Conservation (phyloP, 2,888 invertebrate genomes). For the Tipula confusa region DNA sequence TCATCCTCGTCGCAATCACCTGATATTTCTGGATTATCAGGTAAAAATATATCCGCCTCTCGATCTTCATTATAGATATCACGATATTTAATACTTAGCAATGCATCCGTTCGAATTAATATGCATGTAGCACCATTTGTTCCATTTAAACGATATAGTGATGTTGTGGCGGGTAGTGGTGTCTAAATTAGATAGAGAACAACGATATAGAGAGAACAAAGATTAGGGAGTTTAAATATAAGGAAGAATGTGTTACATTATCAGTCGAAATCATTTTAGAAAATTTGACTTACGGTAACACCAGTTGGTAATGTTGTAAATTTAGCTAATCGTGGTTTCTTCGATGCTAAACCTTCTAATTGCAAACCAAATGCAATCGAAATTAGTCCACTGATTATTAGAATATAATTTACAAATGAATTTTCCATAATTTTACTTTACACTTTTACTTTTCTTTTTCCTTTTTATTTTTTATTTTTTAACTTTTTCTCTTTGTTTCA, state of each 20-base stretch:
- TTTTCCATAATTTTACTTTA: not conserved
- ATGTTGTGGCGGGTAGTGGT: slow-evolving; percentile 50
- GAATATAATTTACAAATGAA: not conserved
- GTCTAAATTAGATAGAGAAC: slow-evolving; percentile 35
- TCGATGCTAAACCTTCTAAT: slow-evolving; percentile 57
- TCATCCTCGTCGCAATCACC: slow-evolving; percentile 75
- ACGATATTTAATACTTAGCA: slow-evolving; percentile 66
- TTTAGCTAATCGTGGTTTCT: slow-evolving; percentile 62
- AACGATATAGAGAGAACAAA: not conserved
- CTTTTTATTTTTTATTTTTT: not conserved
- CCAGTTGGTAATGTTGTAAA: slow-evolving; percentile 55
- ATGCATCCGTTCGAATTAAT: slow-evolving; percentile 69
- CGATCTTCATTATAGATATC: slow-evolving; percentile 61
- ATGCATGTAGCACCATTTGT: slow-evolving; percentile 74
- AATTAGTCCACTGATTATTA: slow-evolving; percentile 21
- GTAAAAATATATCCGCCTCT: slow-evolving; percentile 68
- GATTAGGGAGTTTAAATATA: not conserved
- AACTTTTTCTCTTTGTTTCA: not conserved
- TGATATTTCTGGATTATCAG: slow-evolving; percentile 64
- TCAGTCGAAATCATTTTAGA: too few relatives aligned
- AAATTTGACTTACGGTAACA: slow-evolving; percentile 41
- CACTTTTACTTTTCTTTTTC: not conserved
- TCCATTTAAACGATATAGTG: slow-evolving; percentile 64
- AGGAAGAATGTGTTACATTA: not conserved
- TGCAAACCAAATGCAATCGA: slow-evolving; percentile 45